Base-by-base conservation (phyloP, 92 coral and sea anemone species). In the Phenganax marumi region DNA sequence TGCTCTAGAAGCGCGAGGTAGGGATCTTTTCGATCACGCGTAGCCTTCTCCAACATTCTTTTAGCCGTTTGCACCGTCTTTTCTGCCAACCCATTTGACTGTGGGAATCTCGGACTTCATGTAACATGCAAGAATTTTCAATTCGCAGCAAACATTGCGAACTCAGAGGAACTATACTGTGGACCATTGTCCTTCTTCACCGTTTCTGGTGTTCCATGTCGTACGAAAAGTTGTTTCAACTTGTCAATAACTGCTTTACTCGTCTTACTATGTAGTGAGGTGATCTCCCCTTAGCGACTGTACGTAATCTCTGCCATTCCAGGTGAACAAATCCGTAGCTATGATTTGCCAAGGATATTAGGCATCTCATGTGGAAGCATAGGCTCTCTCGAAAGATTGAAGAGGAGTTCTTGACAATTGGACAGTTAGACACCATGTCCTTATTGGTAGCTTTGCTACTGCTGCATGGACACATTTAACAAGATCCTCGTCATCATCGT, bases 51-150 rank as follows among this genome's bases (percentile, higher is more conserved):
- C 9, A 77, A 48, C 68, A 54, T 81, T 33, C 62, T 49, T 16
- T 81, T 81, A 16, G 56, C 77, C 3, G 85, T 81, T 55, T 81
- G 85, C 64, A 81, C 77, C 10, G 84, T 80, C 61, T 53, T 80
- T 49, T 80, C 84, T 47, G 81, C 81, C 1, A 80, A 60, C 7
- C 84, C 74, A 49, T 80, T 80, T 13, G 84, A 80, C 85, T 68
- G 76, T 0, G 84, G 84, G 47, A 62, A 64, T 76, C 64, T 80
- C 26, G 76, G 73, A 48, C 84, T 80, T 52, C 77, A 64, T 18
- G 85, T 81, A 17, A 62, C 74, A 50, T 81, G 85, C 9, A 50
- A 23, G 24, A 76, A 76, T 26, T 76, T 76, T 68, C 81, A 53
- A 50, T 54, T 61, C 6, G 81, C 17, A 18, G 53, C 57, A 52